Conservation (phyloP, 2,113 vertebrate species). For the Orientallactaga bullata region DNA sequence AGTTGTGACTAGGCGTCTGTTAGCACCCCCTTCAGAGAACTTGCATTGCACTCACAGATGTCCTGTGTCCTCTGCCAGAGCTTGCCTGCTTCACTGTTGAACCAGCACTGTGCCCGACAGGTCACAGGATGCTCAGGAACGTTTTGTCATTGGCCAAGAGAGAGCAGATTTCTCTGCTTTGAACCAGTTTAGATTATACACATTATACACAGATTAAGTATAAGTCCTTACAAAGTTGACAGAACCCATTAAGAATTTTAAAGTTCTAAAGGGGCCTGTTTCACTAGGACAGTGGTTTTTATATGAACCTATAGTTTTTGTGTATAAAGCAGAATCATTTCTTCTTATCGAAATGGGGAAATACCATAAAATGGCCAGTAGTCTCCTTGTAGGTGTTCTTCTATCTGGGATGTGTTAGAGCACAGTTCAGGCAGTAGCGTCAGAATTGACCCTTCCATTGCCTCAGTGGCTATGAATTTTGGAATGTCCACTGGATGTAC, state of each 20-base stretch:
- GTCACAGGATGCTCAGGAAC: neutral
- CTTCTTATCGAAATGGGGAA: neutral
- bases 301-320: neutral
- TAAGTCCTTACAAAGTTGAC: neutral
- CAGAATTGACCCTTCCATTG: neutral
- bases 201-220: neutral
- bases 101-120: neutral
- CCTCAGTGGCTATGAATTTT: neutral
- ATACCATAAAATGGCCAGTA: neutral
- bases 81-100: neutral
- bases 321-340: neutral
- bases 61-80: neutral
- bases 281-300: neutral
- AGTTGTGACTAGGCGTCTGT: neutral
- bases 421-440: neutral
- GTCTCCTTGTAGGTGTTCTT: neutral
- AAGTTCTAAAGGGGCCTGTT: neutral
- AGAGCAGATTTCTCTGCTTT: neutral
- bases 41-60: neutral
- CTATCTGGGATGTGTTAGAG: neutral
- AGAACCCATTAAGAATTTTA: conserved; percentile 1
- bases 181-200: neutral
- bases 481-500: neutral
- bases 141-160: neutral
- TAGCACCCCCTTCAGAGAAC: conserved; percentile 9